Evolutionary conservation across 2,113 vertebrate genomes (phyloP).

Genomic region (Ariopsis seemanni): DNA sequence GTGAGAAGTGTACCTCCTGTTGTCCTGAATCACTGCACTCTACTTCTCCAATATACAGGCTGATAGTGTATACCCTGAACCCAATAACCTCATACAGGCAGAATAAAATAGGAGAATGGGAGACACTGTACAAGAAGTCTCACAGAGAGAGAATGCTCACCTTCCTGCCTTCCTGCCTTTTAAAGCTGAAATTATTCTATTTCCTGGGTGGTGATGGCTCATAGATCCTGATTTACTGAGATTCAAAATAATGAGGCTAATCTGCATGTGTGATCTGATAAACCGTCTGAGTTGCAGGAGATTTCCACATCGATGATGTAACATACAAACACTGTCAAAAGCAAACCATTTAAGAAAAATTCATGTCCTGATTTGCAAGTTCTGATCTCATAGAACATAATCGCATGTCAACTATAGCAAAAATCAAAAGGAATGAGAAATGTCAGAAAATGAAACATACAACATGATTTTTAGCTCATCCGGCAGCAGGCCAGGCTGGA

Average conservation of each 20-base stretch:
- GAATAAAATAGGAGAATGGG: neutral
- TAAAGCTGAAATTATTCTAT: neutral
- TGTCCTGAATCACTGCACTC: conserved; percentile 30
- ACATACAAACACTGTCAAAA: neutral
- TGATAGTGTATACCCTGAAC: conserved; percentile 34
- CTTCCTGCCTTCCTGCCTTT: neutral
- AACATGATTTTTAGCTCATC: neutral
- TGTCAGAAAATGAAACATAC: neutral
- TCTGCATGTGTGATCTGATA: neutral
- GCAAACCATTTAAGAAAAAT: neutral
- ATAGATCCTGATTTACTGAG: neutral
- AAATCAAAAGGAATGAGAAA: neutral
- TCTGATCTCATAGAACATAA: neutral
- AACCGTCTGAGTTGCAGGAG: neutral
- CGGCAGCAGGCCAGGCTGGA: too few species aligned
- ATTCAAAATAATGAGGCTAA: neutral
- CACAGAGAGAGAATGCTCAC: neutral
- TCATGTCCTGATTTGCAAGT: neutral
- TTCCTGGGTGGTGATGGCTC: too few species aligned
- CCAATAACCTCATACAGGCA: conserved; percentile 23
- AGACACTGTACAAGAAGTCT: neutral
- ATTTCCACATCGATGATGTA: neutral
- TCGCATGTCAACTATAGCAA: neutral
- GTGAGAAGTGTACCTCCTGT: conserved; percentile 14
- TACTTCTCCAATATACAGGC: conserved; percentile 17